Evolutionary conservation across 1,140 invertebrate species (phyloP).

Genomic region (Colletes gigas): DNA sequence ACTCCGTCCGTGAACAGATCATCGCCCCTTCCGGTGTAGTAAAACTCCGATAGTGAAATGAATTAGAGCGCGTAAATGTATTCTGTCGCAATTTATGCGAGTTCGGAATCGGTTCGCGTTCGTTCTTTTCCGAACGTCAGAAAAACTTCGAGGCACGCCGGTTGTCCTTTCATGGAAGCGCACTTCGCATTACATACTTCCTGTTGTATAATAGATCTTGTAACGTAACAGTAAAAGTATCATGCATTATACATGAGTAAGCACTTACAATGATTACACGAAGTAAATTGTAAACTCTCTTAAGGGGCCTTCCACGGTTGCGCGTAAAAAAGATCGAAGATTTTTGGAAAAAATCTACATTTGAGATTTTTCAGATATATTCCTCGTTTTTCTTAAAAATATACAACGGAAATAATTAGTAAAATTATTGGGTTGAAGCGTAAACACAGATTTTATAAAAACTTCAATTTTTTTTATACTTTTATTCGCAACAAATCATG

Average conservation of each 20-base stretch:
- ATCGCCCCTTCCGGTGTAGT: neutral
- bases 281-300: too few species aligned
- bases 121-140: neutral
- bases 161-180: too few species aligned
- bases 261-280: neutral
- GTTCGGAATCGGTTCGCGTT: neutral
- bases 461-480: too few species aligned
- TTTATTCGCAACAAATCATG: too few species aligned
- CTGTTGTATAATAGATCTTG: neutral
- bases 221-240: neutral
- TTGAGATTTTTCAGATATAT: too few species aligned
- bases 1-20: neutral
- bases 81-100: neutral
- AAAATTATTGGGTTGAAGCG: too few species aligned
- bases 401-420: too few species aligned
- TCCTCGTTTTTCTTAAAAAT: too few species aligned
- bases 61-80: neutral
- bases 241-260: neutral
- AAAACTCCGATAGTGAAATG: neutral
- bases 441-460: too few species aligned
- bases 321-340: too few species aligned
- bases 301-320: too few species aligned
- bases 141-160: neutral
- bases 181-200: neutral
- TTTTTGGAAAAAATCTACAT: too few species aligned